These are phyloP conservation scores for Vicugna pacos DNA, from an alignment of 2,113 vertebrate genomes.

Conservation along the genomic window DNA sequence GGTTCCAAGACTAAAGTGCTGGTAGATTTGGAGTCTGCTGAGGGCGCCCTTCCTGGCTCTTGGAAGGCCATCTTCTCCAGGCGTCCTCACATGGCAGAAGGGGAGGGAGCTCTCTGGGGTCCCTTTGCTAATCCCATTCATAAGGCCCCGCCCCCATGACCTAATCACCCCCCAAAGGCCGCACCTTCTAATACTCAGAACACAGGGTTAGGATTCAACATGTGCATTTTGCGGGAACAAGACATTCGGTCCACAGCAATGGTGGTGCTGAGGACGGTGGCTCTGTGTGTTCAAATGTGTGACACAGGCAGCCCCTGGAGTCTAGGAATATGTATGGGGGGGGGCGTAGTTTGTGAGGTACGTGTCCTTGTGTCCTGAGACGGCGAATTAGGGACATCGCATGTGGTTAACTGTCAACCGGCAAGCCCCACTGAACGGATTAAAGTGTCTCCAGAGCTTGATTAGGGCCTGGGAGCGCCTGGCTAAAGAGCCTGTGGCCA, in stretches of 20 bases:
- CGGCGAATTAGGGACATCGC: not conserved
- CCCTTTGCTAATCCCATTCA: fast-evolving
- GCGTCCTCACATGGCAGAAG: not conserved
- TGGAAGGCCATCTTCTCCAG: too few species aligned
- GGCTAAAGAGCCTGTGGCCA: not conserved
- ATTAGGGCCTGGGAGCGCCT: not conserved
- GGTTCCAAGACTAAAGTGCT: not conserved
- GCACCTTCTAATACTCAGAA: not conserved
- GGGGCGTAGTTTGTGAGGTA: not conserved
- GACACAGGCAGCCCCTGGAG: fast-evolving
- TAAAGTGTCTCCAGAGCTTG: not conserved
- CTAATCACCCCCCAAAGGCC: not conserved
- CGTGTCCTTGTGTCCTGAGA: not conserved
- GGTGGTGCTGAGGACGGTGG: not conserved
- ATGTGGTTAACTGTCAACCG: not conserved
- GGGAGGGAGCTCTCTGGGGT: not conserved
- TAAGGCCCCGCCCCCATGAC: not conserved
- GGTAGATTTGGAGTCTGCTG: not conserved
- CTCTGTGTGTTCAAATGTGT: too few species aligned
- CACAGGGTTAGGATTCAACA: not conserved
- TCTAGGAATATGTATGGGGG: not conserved
- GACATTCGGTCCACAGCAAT: not conserved
- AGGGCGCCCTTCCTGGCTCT: not conserved
- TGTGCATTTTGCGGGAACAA: too few species aligned
- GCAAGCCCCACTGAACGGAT: not conserved